phyloP scores from a whole-genome alignment of 2,113 vertebrate genomes.

The Atractosteus spatula region DNA sequence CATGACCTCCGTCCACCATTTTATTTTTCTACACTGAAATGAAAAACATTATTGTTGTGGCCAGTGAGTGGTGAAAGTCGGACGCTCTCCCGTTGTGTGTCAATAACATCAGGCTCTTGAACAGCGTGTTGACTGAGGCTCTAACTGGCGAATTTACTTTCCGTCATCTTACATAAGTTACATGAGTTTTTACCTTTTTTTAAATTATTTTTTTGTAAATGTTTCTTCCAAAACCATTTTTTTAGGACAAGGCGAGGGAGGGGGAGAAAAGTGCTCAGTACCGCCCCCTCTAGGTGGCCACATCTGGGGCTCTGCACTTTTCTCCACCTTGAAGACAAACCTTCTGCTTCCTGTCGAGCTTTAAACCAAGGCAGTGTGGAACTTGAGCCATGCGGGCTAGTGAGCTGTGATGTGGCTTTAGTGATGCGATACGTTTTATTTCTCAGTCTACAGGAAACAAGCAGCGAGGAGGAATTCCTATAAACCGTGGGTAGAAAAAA shows the following conservation, averaged over 20 bases:
- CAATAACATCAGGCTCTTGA: too few relatives aligned
- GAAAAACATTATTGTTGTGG: slow-evolving; percentile 16
- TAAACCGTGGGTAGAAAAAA: not conserved
- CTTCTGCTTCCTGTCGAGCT: too few relatives aligned
- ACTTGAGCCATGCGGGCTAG: not conserved
- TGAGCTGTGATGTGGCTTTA: not conserved
- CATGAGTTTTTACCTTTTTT: not conserved
- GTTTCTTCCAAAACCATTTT: too few relatives aligned
- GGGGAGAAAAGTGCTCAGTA: too few relatives aligned
- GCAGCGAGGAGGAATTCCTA: not conserved
- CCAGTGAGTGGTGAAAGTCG: slow-evolving; percentile 13
- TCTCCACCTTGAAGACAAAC: too few relatives aligned
- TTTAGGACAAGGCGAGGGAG: too few relatives aligned
- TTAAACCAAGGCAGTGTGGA: not conserved
- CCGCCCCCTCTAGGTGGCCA: too few relatives aligned
- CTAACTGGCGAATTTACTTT: not conserved
- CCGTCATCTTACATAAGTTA: not conserved
- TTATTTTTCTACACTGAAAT: slow-evolving; percentile 8
- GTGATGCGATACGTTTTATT: not conserved
- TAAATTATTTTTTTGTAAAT: not conserved
- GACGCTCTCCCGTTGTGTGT: not conserved
- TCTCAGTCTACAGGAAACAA: not conserved
- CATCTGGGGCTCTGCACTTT: too few relatives aligned
- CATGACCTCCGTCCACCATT: slow-evolving; percentile 21
- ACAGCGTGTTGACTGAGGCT: not conserved